phyloP scores from a whole-genome alignment of 2,797 vertebrate genomes.

The Enteromius argenteus region DNA sequence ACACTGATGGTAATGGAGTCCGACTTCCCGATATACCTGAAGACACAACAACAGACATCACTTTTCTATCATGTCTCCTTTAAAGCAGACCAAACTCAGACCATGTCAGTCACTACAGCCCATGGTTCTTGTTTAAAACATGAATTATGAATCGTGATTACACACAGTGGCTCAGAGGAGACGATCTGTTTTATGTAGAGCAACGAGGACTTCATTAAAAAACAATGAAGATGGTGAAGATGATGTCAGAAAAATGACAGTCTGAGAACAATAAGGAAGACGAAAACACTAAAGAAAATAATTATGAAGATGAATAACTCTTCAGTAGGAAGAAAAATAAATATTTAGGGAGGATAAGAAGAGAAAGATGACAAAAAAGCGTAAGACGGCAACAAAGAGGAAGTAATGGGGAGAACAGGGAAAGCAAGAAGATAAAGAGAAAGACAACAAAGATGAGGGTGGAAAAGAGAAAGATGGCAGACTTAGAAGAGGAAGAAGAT shows the following conservation, averaged over 20 bases:
- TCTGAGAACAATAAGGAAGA: not conserved
- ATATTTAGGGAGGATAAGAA: not conserved
- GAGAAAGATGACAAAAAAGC: not conserved
- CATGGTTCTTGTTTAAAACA: not conserved
- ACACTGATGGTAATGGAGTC: constrained; percentile 99
- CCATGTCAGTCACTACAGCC: not conserved
- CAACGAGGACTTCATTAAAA: not conserved
- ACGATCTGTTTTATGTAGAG: not conserved
- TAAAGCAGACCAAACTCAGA: not conserved
- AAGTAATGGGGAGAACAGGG: not conserved
- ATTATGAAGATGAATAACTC: not conserved
- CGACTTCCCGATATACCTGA: constrained; percentile 92
- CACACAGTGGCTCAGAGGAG: not conserved
- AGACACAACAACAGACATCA: constrained; percentile 27
- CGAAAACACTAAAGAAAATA: not conserved
- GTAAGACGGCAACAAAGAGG: not conserved
- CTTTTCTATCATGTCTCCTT: not conserved
- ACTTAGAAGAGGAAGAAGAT: not conserved
- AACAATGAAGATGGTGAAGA: not conserved
- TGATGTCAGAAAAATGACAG: not conserved
- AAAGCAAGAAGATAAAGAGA: not conserved
- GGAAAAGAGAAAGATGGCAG: not conserved
- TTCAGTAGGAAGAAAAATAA: not conserved
- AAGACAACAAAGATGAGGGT: not conserved
- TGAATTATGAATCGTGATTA: not conserved